A percentile compares a stretch with the other conserved stretches of the same genome.
phyloP scores from a whole-genome alignment of 2,113 vertebrate genomes.

The Peromyscus leucopus region DNA sequence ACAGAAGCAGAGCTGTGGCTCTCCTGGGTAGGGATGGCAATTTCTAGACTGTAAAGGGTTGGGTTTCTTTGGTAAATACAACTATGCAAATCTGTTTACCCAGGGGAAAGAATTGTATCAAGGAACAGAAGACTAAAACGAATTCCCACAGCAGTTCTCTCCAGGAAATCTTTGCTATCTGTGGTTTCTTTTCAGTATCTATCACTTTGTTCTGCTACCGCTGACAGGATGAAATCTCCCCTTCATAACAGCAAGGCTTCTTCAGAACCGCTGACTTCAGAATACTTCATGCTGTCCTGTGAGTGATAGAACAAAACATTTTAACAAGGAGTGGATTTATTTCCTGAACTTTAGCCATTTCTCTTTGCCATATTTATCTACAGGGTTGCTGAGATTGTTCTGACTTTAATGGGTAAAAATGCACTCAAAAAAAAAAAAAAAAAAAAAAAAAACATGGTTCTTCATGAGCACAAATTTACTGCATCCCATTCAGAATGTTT shows the following conservation, averaged over 20 bases:
- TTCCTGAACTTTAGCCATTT: conserved; percentile 52
- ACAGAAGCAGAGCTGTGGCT: background rate
- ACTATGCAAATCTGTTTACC: conserved; percentile 32
- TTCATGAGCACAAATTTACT: conserved; percentile 40
- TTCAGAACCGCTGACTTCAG: conserved; percentile 60
- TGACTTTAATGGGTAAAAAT: background rate
- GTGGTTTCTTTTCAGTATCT: conserved; percentile 59
- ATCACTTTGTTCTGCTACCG: conserved; percentile 29
- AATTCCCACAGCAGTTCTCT: conserved; percentile 50
- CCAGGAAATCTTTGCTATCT: conserved; percentile 28
- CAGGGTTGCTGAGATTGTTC: conserved; percentile 54
- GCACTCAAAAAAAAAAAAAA: conserved; percentile 31
- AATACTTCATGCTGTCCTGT: conserved; percentile 50
- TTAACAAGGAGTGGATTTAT: conserved; percentile 45
- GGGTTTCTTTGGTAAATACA: conserved; percentile 31
- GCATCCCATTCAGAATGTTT: background rate
- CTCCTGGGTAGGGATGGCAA: background rate
- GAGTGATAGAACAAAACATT: conserved; percentile 65
- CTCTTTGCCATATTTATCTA: conserved; percentile 54
- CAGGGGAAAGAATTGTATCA: conserved; percentile 37
- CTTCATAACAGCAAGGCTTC: conserved; percentile 21
- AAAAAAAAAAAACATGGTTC: conserved; percentile 24
- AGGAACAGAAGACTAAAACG: conserved; percentile 27
- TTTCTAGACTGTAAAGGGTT: background rate
- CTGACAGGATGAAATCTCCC: conserved; percentile 59